Base-by-base conservation (phyloP, 2,888 invertebrate species). In the Drosophila aldrichi region DNA sequence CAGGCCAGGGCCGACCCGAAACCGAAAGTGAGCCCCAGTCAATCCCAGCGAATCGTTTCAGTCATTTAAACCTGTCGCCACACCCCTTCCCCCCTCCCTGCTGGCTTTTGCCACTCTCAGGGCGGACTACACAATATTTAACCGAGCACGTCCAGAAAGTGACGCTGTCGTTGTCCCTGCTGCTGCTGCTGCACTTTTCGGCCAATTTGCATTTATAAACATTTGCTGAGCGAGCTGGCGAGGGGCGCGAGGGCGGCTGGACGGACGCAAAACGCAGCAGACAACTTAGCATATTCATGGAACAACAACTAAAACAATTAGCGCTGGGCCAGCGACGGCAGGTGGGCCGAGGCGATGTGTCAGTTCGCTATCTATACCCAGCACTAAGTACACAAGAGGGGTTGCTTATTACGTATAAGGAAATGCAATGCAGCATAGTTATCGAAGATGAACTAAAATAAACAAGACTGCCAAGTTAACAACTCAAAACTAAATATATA, bases 141-240 rank as follows among this genome's bases (percentile, higher is more conserved):
- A 10, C 77, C 71, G 69, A 76, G 88, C 84, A 86, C 71, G 83
- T 74, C 82, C 80, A 85, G 60, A 69, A 64, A 57, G 57, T 62
- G 62, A 74, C 46, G 74, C 58, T 67, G 51, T 46, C 57, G 46
- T n/a, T 55, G 62, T 49, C 55, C 54, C 36, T 56, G 61, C 59
- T 55, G 57, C 34, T 55, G 57, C 55, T 60, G 54, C 58, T 82
- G 75, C 83, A 86, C 86, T 89, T 89, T 89, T 86, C 74, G 86
- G 89, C 88, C 86, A 86, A 86, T 86, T 89, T 86, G 82, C 86
- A 86, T 86, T 89, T 89, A 84, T 87, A 89, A 86, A 89, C 88
- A 89, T 77, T 81, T 70, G 71, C 66, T 55, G 56, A 70, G 63
- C 44, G 70, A 61, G 60, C 48, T 20, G 18, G 48, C 14, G 29